phyloP scores from a whole-genome alignment of 2,888 invertebrate genomes.

The Agapetus fuscipes region DNA sequence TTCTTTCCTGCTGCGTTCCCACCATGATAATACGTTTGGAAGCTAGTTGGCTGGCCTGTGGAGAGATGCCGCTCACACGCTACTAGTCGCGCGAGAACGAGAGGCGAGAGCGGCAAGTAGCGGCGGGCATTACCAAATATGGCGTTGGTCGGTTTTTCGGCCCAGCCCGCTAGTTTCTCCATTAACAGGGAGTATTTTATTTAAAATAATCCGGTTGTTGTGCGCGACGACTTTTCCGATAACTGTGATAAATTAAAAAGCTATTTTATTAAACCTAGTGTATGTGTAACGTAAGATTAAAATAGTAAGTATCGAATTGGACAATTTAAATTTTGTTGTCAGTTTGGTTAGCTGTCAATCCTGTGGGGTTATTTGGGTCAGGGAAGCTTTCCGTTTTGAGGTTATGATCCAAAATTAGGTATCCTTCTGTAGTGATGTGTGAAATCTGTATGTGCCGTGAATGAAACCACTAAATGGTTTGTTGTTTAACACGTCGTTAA shows the following conservation, averaged over 20 bases:
- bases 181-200: conserved; percentile 13
- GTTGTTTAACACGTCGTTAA: neutral
- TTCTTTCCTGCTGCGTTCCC: too few species aligned
- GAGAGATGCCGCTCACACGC: too few species aligned
- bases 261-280: conserved; percentile 10
- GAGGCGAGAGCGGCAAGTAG: too few species aligned
- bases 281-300: too few species aligned
- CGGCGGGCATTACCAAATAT: conserved; percentile 60
- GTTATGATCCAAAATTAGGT: conserved; percentile 15
- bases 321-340: conserved; percentile 10
- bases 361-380: conserved; percentile 13
- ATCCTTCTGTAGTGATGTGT: neutral
- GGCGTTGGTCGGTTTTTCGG: conserved; percentile 53
- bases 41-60: too few species aligned
- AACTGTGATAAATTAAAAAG: conserved; percentile 27
- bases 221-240: conserved; percentile 32
- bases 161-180: conserved; percentile 28
- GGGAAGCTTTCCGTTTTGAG: conserved; percentile 12
- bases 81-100: too few species aligned
- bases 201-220: conserved; percentile 11
- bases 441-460: neutral
- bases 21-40: too few species aligned
- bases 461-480: neutral
- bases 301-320: too few species aligned
- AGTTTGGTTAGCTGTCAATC: conserved; percentile 14